phyloP scores from a whole-genome alignment of 2,113 vertebrate genomes.

The Phoxinus phoxinus region DNA sequence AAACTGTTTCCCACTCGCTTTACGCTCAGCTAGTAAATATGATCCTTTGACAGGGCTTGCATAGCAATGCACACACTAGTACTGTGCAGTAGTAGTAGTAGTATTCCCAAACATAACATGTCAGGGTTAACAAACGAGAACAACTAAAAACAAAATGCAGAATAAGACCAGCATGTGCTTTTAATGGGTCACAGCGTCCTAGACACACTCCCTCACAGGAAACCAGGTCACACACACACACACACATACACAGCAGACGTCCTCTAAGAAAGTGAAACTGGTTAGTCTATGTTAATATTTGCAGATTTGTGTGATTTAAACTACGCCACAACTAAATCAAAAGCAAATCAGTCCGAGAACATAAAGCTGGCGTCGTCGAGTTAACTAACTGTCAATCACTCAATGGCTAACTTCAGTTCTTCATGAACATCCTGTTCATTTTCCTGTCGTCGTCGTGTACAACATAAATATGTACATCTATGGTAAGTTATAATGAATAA shows the following conservation, averaged over 20 bases:
- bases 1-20: too few species aligned
- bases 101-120: neutral
- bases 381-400: neutral
- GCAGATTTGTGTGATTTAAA: neutral
- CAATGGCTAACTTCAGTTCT: neutral
- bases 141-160: slow-evolving; percentile 45
- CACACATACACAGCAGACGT: slow-evolving; percentile 29
- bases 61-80: neutral
- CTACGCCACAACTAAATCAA: neutral
- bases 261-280: neutral
- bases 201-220: slow-evolving; percentile 21
- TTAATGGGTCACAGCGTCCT: slow-evolving; percentile 52
- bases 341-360: neutral
- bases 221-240: slow-evolving; percentile 53
- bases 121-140: neutral
- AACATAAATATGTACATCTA: too few species aligned
- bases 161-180: slow-evolving; percentile 27
- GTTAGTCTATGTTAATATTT: neutral
- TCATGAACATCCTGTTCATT: neutral
- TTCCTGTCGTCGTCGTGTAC: neutral
- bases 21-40: neutral
- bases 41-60: neutral
- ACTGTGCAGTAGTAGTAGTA: neutral
- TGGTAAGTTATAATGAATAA: too few species aligned
- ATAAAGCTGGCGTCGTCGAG: too few species aligned